Evolutionary conservation across 2,888 invertebrate species (phyloP).

Genomic region (Sarcophaga carnaria): DNA sequence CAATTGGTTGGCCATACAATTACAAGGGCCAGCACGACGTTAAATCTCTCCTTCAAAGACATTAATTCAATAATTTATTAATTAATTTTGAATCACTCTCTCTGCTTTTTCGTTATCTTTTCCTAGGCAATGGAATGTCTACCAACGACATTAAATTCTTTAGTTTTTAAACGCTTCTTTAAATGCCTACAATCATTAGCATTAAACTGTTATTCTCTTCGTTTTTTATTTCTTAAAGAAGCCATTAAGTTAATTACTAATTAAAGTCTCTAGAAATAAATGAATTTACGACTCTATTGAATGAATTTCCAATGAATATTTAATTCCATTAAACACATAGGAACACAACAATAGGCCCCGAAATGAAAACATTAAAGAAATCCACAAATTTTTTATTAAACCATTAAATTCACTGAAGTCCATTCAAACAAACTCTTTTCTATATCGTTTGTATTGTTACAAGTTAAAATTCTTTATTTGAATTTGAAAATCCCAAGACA

Average conservation of each 20-base stretch:
- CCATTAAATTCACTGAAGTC: conserved; percentile 8
- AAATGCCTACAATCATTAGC: neutral
- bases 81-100: no score
- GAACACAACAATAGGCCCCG: neutral
- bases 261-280: neutral
- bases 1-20: no score
- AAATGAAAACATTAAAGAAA: neutral
- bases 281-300: neutral
- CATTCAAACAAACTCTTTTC: neutral
- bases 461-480: neutral
- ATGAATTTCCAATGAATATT: conserved; percentile 14
- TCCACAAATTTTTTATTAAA: neutral
- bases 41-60: no score
- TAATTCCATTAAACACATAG: neutral
- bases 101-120: no score
- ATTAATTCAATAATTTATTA: no score
- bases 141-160: neutral
- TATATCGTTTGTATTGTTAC: neutral
- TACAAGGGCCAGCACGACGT: no score
- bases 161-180: neutral
- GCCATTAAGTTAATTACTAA: conserved; percentile 1
- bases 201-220: neutral
- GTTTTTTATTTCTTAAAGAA: neutral
- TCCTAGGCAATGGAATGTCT: neutral
- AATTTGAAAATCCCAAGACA: no score